Evolutionary conservation across 1,140 invertebrate species (phyloP), one percentile per base, ranked within the genome.

Genomic region (Brachionus paranguensis): DNA sequence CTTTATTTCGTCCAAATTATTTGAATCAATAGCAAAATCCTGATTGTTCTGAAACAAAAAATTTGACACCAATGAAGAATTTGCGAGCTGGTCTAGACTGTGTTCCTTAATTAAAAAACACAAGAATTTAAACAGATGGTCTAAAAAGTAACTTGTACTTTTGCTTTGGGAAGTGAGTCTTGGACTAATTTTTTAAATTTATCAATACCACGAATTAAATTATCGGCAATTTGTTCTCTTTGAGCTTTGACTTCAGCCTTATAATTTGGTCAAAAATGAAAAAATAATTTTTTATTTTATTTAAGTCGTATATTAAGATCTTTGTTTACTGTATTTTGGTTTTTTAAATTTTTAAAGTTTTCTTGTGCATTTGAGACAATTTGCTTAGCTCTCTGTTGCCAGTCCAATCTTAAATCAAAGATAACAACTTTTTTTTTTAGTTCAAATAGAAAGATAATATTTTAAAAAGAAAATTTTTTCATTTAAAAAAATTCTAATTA

Each of bases 31-130:
- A 17, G 2, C n/a, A 43, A 43, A 43, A 68, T 68, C n/a, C 12
- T 68, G 27, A 68, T 29, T 68, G 24, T 43, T 72, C 43, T 72
- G 68, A 47, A 72, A 72, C 41, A 72, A 72, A 72, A 72, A 72
- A 72, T 72, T 72, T 12, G 68, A 72, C 7, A 72, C 68, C 33
- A 43, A 72, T 17, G 68, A 72, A 20, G 33, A n/a, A 33, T 29
- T 12, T 1, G n/a, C 17, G 5, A 12, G 68, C 17, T 43, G 68
- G 14, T 72, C 68, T 24, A 5, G n/a, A 41, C 10, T 41, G 41
- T 72, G 8, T 11, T 72, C 68, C 68, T 72, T 72, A 29, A 29
- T 68, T 3, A 20, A 47, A 70, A 70, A 29, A 4, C 14, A 37
- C 1, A 37, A 6, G 33, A 70, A 12, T 37, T 70, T 3, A 70